Evolutionary conservation across 2,797 vertebrate species (phyloP).

Genomic region (Aplochiton taeniatus): DNA sequence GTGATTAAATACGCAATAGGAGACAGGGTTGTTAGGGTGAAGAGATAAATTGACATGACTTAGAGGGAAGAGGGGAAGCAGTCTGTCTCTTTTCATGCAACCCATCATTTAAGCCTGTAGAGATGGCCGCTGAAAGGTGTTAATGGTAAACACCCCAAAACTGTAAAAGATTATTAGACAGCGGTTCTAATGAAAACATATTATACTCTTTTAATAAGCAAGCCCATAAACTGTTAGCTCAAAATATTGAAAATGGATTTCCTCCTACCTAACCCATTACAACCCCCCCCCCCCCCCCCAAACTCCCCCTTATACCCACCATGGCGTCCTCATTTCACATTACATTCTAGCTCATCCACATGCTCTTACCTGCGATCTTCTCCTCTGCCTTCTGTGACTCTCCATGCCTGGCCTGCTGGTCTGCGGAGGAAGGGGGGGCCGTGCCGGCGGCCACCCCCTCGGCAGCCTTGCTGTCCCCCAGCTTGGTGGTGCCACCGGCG

Average conservation of each 20-base stretch:
- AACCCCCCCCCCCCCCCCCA: too few relatives aligned
- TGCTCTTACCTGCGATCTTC: slow-evolving; percentile 80
- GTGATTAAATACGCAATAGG: not conserved
- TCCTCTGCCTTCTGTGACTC: slow-evolving; percentile 85
- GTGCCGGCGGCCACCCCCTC: slow-evolving; percentile 32
- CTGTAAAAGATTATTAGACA: too few relatives aligned
- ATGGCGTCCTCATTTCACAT: not conserved
- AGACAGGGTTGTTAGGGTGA: not conserved
- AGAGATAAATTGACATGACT: not conserved
- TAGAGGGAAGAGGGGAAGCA: not conserved
- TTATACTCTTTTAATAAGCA: too few relatives aligned
- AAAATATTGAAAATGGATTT: too few relatives aligned
- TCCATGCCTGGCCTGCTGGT: slow-evolving; percentile 67
- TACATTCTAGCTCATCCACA: not conserved
- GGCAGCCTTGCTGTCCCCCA: slow-evolving; percentile 51
- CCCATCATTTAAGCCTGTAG: too few relatives aligned
- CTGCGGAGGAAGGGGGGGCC: slow-evolving; percentile 41
- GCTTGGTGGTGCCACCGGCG: slow-evolving; percentile 61
- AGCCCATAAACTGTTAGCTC: too few relatives aligned
- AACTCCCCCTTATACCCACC: not conserved
- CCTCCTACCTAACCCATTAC: too few relatives aligned
- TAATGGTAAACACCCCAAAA: too few relatives aligned
- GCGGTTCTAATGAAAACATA: too few relatives aligned
- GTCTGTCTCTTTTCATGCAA: too few relatives aligned
- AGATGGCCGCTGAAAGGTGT: too few relatives aligned